A percentile compares a stretch with the other conserved stretches of the same genome.
Conservation (phyloP, 2,888 invertebrate species). For the Melanostoma scalare region DNA sequence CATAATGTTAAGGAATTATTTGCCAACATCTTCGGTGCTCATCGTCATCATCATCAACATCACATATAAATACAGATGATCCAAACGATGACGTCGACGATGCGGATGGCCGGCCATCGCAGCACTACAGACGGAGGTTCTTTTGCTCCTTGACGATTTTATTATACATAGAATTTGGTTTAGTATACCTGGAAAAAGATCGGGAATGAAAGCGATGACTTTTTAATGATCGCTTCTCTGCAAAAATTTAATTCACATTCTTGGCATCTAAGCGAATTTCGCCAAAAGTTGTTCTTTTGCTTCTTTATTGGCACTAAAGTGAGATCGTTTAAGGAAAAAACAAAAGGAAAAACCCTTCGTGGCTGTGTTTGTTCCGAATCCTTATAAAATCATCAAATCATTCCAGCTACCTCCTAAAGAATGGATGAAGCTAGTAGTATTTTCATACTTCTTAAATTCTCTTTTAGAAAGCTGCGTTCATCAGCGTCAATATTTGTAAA, state of each 20-base stretch:
- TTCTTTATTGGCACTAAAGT: no score
- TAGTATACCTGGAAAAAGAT: conserved; percentile 30
- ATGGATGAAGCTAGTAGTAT: no score
- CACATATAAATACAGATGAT: conserved; percentile 45
- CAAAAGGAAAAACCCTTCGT: no score
- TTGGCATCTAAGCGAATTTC: conserved; percentile 1
- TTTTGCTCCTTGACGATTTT: conserved; percentile 51
- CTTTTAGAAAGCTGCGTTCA: no score
- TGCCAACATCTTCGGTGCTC: conserved; percentile 18
- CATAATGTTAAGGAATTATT: conserved; percentile 49
- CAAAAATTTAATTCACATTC: conserved; percentile 12
- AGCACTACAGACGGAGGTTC: not conserved
- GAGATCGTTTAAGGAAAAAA: no score
- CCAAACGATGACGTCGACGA: conserved; percentile 23
- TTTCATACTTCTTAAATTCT: no score
- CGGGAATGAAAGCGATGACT: conserved; percentile 54
- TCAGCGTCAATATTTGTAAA: no score
- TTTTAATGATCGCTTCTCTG: conserved; percentile 50
- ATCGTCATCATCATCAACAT: conserved; percentile 13
- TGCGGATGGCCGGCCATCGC: not conserved
- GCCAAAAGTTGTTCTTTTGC: not conserved
- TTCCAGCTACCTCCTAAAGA: no score
- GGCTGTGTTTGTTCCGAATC: no score
- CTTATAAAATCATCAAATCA: no score
- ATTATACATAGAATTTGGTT: conserved; percentile 36